These are phyloP conservation scores for Sinhomidia bicolor DNA, from an alignment of 2,888 invertebrate genomes.

Conservation along the genomic window DNA sequence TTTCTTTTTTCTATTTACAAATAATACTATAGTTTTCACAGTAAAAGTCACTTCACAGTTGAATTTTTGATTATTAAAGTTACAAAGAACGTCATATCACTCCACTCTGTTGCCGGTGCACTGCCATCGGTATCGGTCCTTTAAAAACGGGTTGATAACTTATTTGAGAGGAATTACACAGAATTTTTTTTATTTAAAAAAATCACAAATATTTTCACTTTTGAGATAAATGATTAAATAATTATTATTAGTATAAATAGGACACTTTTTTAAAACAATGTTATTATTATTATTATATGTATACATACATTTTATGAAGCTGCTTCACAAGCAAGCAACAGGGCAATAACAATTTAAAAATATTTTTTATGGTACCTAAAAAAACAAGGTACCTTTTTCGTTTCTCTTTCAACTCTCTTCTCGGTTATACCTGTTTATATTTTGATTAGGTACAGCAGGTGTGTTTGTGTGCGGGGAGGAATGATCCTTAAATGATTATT, in stretches of 20 bases:
- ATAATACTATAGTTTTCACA: not conserved
- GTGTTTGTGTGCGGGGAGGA: slow-evolving; percentile 38
- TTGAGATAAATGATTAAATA: not conserved
- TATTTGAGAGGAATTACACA: too few species aligned
- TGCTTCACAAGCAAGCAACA: slow-evolving; percentile 36
- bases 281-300: too few species aligned
- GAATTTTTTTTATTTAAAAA: slow-evolving; percentile 8
- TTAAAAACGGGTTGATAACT: too few species aligned
- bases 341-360: slow-evolving; percentile 20
- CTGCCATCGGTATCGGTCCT: not conserved
- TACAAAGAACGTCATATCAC: not conserved
- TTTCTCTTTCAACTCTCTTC: too few species aligned
- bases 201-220: slow-evolving; percentile 6
- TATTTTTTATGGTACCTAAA: not conserved
- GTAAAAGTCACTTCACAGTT: not conserved
- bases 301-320: not conserved
- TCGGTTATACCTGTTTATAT: not conserved
- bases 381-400: not conserved
- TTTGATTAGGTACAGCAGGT: slow-evolving; percentile 17
- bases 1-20: not conserved
- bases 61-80: not conserved
- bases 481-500: slow-evolving; percentile 41
- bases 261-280: too few species aligned
- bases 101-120: not conserved
- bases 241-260: too few species aligned